Base-by-base conservation (phyloP, 2,797 vertebrate species). In the Leptatherina wallacei region DNA sequence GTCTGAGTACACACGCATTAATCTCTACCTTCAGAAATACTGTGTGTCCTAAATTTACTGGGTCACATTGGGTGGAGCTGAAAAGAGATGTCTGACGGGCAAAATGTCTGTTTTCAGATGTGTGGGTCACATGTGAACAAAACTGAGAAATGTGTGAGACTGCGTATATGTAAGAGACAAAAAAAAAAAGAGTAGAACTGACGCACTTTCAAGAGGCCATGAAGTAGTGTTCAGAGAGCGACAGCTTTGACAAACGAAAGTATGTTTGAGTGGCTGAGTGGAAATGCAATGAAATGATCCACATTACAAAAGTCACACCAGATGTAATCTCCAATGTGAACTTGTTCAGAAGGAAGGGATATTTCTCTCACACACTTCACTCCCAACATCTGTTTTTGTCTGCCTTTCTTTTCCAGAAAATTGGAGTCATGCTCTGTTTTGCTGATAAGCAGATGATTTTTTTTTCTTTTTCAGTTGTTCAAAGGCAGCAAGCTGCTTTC, bases 1-100 rank as follows among this genome's bases (percentile, higher is more conserved):
- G 95, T 95, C 94, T 86, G 91, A 94, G 94, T 87, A 94, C 88
- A 86, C 84, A 82, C 84, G 85, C 87, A 93, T 85, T 85, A 87
- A 89, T 93, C 91, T 94, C 81, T 82, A 88, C 94, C 86, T 82
- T 94, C 73, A 84, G 91, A 91, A 85, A 77, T 88, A 91, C 81
- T 63, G 29, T 14, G n/a, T 14, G 79, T 88, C 92, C 85, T 88
- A 70, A n/a, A 91, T 91, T 91, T 91, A 91, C 84, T 57, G 36
- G 77, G 67, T 75, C 63, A 73, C 63, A 68, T 51, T 64, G 74
- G 72, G 22, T 20, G 59, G 42, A 56, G 49, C 66, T 69, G 67
- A 42, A 75, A 55, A 67, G 27, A 55, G 16, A 77, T 32, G 33
- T 67, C 58, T 82, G 69, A 47, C 42, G 56, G 44, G 29, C 20